Base-by-base conservation (phyloP, 2,888 invertebrate species). In the Keiferia lycopersicella region DNA sequence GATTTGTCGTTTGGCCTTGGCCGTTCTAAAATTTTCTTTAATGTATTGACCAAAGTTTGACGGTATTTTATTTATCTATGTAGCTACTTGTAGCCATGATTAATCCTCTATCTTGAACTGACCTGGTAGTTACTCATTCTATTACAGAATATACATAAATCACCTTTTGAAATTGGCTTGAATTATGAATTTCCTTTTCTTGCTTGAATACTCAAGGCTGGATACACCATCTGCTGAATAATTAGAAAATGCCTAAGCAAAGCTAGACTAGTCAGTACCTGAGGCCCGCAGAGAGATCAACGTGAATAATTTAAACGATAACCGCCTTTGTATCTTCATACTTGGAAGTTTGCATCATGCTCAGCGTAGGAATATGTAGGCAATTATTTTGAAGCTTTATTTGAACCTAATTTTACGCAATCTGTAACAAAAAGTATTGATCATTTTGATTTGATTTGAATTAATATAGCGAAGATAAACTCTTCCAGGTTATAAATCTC, bases 171-270 rank as follows among this genome's bases (percentile, higher is more conserved):
- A 45, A 45, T 45, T n/a, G 45, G 45, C 7, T 16, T 45, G n/a
- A 45, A 45, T 45, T 45, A 45, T 45, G 45, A 16, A 45, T 45
- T 45, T 45, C 45, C 45, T 45, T n/a, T 45, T 45, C 45, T 45
- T 45, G 45, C 45, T 0, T 0, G n/a, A 3, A n/a, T 45, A n/a
- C n/a, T 1, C 45, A n/a, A n/a, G 10, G 34, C 34, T 45, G n/a
- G 4, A 16, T 45, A 45, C n/a, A 45, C 45, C 45, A n/a, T 10
- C 45, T 45, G 45, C n/a, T 45, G 16, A 45, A 45, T 45, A 45
- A 45, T 45, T n/a, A 45, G 45, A n/a, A 45, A 6, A 16, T 45
- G 45, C 45, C 45, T 45, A n/a, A 6, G 16, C n/a, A 6, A 26
- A 2, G 3, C 16, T 4, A 16, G 45, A 45, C 45, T 8, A 34